Percentiles rank a stretch among this genome's conserved stretches.
Evolutionary conservation across 2,113 vertebrate species (phyloP).

Genomic region (Xiphophorus couchianus): DNA sequence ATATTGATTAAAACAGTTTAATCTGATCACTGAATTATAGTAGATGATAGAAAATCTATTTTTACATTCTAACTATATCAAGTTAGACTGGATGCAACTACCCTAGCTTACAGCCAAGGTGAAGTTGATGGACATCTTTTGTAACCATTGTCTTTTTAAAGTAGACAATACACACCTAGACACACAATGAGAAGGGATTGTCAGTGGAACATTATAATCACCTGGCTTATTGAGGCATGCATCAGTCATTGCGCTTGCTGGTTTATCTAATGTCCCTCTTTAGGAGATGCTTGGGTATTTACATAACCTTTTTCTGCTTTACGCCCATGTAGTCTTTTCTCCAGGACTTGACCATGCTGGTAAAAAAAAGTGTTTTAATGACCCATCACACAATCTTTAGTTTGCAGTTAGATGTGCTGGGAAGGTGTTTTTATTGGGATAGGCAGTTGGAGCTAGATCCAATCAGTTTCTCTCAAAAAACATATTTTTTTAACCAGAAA

Average conservation of each 20-base stretch:
- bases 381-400: neutral
- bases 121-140: neutral
- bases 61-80: neutral
- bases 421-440: neutral
- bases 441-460: conserved; percentile 3
- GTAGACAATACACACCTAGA: neutral
- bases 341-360: conserved; percentile 20
- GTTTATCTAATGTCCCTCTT: conserved; percentile 12
- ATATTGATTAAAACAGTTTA: neutral
- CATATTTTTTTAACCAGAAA: too few relatives aligned
- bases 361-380: conserved; percentile 1
- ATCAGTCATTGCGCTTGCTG: conserved; percentile 13
- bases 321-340: neutral
- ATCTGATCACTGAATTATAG: neutral
- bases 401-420: conserved; percentile 21
- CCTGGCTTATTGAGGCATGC: conserved; percentile 14
- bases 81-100: neutral
- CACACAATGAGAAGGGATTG: neutral
- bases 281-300: conserved; percentile 33
- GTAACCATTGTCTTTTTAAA: neutral
- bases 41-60: too few relatives aligned
- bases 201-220: conserved; percentile 26
- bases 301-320: conserved; percentile 38
- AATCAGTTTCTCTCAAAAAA: neutral
- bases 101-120: neutral